Base-by-base conservation (phyloP, 2,797 vertebrate genomes). In the Chelonia mydas region DNA sequence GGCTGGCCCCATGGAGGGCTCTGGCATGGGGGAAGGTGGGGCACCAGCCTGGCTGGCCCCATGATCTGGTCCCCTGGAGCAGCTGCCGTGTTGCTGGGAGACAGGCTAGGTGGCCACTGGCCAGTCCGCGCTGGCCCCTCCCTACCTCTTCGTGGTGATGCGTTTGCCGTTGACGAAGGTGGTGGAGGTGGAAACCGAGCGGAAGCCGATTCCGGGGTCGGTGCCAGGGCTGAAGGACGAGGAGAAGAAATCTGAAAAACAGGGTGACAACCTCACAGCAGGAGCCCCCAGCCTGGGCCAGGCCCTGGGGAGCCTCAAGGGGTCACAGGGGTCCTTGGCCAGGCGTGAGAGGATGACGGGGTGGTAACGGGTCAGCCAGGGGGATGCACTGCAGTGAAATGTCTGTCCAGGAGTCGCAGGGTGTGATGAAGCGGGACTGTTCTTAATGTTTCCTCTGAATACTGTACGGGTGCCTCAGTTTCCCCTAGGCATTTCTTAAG, bases 101-200 rank as follows among this genome's bases (percentile, higher is more conserved):
- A 72, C 65, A 6, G n/a, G n/a, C 19, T n/a, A n/a, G n/a, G n/a
- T n/a, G n/a, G n/a, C n/a, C n/a, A n/a, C n/a, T n/a, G 37, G 17
- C n/a, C 28, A 5, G 31, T n/a, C 6, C 0, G 65, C 28, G 33
- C 2, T 4, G 25, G n/a, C 10, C 65, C 65, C 76, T 57, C 49
- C 98, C 97, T 97, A 99, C 99, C 99, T 99, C 96, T 98, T 99
- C 25, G 99, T 99, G 7, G 99, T 99, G 95, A 99, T 98, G 81
- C 98, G 98, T 96, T 96, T 99, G 83, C 99, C 99, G 1, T 99
- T 99, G 96, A 99, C 93, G 11, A 99, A 98, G 84, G 99, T 99
- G 79, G 99, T 99, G 81, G 99, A 99, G 4, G 99, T 99, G 91
- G 99, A 99, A 91, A 99, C 98, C 2, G 99, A 99, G 97, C 98